These are phyloP conservation scores for Aurelia sp. DNA, from an alignment of 30 jellyfish, hydroid and myxozoan genomes.

Conservation along the genomic window DNA sequence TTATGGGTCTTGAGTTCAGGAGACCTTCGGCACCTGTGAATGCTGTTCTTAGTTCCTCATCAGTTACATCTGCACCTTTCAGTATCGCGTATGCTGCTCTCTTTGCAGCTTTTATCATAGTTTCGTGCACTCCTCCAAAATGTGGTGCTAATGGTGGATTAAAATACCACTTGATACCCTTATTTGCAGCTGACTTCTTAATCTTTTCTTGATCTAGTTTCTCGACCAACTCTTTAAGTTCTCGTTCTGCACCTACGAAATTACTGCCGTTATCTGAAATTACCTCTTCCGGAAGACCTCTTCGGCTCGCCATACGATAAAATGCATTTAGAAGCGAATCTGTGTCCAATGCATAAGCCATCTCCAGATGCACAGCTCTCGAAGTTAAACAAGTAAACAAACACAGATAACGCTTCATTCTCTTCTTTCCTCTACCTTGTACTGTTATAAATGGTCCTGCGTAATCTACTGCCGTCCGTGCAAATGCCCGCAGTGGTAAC, in stretches of 20 bases:
- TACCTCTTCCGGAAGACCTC: constrained; percentile 56
- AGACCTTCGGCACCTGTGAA: constrained; percentile 44
- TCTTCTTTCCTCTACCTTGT: constrained; percentile 39
- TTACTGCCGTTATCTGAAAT: constrained; percentile 34
- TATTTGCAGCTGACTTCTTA: constrained; percentile 48
- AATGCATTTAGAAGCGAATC: constrained; percentile 64
- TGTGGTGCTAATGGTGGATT: constrained; percentile 76
- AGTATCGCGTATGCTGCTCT: constrained; percentile 36
- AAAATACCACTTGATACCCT: constrained; percentile 56
- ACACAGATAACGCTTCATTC: constrained; percentile 27
- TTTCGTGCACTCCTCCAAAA: constrained; percentile 54
- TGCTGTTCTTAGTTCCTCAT: constrained; percentile 26
- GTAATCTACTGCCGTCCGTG: constrained; percentile 53
- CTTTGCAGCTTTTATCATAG: constrained; percentile 43
- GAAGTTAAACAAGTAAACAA: constrained; percentile 16
- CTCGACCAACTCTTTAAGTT: constrained; percentile 37
- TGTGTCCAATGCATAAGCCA: constrained; percentile 56
- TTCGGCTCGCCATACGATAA: constrained; percentile 30
- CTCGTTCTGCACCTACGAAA: constrained; percentile 47
- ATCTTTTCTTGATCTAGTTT: constrained; percentile 30
- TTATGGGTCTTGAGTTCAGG: constrained; percentile 22
- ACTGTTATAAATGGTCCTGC: constrained; percentile 59
- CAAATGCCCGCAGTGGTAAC: constrained; percentile 49
- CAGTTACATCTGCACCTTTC: constrained; percentile 26
- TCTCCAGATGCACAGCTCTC: constrained; percentile 72